These are phyloP conservation scores for Aspidiotus rigidus DNA, from an alignment of 2,888 invertebrate genomes.

Conservation along the genomic window DNA sequence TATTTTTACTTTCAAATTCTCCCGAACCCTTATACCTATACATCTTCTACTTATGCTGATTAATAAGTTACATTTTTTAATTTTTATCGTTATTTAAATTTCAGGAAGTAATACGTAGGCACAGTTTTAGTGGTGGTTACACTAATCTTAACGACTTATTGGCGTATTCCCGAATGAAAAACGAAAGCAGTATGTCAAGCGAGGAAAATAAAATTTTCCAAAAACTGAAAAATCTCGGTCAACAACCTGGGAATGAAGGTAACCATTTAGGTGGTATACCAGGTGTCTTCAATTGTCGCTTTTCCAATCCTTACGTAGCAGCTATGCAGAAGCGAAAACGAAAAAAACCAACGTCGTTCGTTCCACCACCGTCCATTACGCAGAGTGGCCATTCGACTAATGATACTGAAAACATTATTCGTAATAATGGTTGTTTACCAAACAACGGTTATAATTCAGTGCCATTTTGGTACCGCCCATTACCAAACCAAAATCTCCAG, in stretches of 20 bases:
- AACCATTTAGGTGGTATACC: slow-evolving; percentile 47
- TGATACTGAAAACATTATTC: slow-evolving; percentile 1
- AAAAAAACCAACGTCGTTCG: slow-evolving; percentile 81
- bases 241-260: neutral
- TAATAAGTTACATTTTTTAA: too few species aligned
- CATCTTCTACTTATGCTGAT: neutral
- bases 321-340: slow-evolving; percentile 63
- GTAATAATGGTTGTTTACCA: neutral
- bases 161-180: slow-evolving; percentile 25
- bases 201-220: slow-evolving; percentile 19
- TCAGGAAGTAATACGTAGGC: slow-evolving; percentile 37
- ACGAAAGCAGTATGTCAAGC: slow-evolving; percentile 28
- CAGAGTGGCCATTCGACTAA: slow-evolving; percentile 36
- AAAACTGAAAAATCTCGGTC: neutral
- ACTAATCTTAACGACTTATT: slow-evolving; percentile 24
- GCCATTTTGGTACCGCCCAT: slow-evolving; percentile 66
- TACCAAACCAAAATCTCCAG: slow-evolving; percentile 49
- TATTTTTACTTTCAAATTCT: too few species aligned
- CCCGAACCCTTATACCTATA: too few species aligned
- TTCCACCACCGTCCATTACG: slow-evolving; percentile 56
- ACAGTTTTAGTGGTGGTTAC: slow-evolving; percentile 38
- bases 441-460: slow-evolving; percentile 41
- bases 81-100: slow-evolving; percentile 5
- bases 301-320: slow-evolving; percentile 55
- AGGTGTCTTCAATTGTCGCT: slow-evolving; percentile 83